A percentile compares a stretch with the other conserved stretches of the same genome.
These are phyloP conservation scores for Metopolophium dirhodum DNA, from an alignment of 1,140 invertebrate genomes.

Conservation along the genomic window DNA sequence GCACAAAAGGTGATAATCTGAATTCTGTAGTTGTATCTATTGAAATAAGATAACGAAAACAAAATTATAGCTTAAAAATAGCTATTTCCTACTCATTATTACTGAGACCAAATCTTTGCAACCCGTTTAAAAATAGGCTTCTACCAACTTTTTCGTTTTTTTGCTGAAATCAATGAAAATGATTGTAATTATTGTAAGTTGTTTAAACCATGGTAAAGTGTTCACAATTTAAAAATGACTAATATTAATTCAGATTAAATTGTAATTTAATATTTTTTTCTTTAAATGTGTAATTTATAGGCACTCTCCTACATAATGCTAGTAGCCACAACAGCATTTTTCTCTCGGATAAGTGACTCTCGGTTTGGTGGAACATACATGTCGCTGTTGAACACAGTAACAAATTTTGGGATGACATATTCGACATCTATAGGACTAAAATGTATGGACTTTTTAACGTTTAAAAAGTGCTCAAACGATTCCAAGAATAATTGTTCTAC, in stretches of 20 bases:
- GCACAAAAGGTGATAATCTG: no score
- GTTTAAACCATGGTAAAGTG: no score
- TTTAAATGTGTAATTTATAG: background rate
- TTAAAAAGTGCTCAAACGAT: slow-evolving; percentile 72
- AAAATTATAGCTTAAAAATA: no score
- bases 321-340: slow-evolving; percentile 81
- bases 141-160: no score
- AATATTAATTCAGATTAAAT: background rate
- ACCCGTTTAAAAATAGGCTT: no score
- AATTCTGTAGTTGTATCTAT: no score
- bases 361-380: slow-evolving; percentile 98
- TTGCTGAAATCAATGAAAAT: no score
- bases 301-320: slow-evolving; percentile 73
- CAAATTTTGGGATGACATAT: slow-evolving; percentile 97
- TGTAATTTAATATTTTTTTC: background rate
- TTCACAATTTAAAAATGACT: no score
- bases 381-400: slow-evolving; percentile 96
- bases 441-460: slow-evolving; percentile 88
- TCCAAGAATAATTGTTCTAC: slow-evolving; percentile 57
- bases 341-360: slow-evolving; percentile 87
- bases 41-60: no score
- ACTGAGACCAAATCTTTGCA: no score
- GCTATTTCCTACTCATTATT: no score
- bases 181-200: no score
- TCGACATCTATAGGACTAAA: slow-evolving; percentile 89